Evolutionary conservation across 2,797 vertebrate species (phyloP), one percentile per base, ranked within the genome.

Genomic region (Micrastur ruficollis): DNA sequence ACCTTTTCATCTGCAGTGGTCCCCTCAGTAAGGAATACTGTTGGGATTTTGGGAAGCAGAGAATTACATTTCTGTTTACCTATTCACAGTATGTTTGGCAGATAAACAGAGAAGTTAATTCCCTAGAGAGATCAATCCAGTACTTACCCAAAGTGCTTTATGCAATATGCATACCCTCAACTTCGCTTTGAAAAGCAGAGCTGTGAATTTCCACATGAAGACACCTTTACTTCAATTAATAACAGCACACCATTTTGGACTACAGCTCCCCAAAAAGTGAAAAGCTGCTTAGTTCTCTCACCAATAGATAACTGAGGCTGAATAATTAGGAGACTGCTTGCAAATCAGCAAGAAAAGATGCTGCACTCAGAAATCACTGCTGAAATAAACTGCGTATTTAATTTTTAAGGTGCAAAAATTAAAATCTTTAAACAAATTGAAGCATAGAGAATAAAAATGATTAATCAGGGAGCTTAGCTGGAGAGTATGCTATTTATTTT

Each of bases 201-300:
- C 55, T 67, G 63, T 56, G 86, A 78, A 92, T 92, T 93, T 95
- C 56, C 88, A 78, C 68, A 75, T 22, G 53, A 85, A 91, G 59
- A 34, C 68, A 80, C 56, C 50, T 61, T 92, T 81, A 56, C 67
- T 92, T 96, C 90, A 92, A 25, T 91, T 95, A 95, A 74, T 90
- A 91, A 90, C 62, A 89, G 27, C 59, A 78, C 61, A 91, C 68
- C 11, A 26, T 82, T 97, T 89, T 55, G 84, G 90, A 86, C 74
- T 73, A 81, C 26, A 75, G 65, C n/a, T 91, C 76, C 92, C 90
- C 34, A 21, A 78, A 89, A 83, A 80, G 72, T 22, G 46, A 76
- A 85, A 81, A 76, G 73, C 50, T 70, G 53, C 71, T 85, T 63
- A 79, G 36, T 56, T 95, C 44, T 62, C 71, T 95, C 65, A 74